A percentile compares a stretch with the other conserved stretches of the same genome.
Conservation (phyloP, 92 coral and sea anemone genomes). For the Phenganax marumi region DNA sequence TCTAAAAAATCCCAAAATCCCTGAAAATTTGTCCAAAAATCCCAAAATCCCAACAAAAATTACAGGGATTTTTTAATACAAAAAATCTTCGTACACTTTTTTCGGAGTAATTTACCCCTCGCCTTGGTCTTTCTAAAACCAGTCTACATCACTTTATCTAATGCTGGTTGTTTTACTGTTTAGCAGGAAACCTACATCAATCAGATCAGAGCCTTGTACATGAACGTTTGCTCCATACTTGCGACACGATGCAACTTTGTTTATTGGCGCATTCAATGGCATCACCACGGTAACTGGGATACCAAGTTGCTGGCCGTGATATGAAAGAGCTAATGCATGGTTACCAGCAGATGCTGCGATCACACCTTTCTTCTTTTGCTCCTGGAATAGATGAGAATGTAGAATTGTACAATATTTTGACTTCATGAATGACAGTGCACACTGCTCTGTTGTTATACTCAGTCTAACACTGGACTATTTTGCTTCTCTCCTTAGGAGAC, state of each 20-base stretch:
- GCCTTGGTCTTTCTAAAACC: too few species aligned
- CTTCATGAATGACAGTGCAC: background rate
- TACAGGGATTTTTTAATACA: too few species aligned
- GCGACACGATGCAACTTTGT: conserved; percentile 79
- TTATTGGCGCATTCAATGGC: conserved; percentile 89
- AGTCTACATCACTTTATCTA: background rate
- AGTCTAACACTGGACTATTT: too few species aligned
- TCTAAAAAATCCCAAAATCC: too few species aligned
- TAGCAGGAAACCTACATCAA: conserved; percentile 60
- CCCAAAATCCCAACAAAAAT: too few species aligned
- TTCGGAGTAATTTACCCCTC: too few species aligned
- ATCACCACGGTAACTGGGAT: conserved; percentile 90
- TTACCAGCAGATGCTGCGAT: conserved; percentile 93
- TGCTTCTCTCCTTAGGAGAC: background rate
- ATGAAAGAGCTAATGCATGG: conserved; percentile 85
- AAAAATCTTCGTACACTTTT: too few species aligned
- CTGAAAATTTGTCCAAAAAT: too few species aligned
- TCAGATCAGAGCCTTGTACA: conserved; percentile 76
- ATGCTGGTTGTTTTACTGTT: background rate
- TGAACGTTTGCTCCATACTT: conserved; percentile 77
- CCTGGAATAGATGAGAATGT: conserved; percentile 46
- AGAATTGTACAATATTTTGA: background rate
- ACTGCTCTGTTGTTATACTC: too few species aligned
- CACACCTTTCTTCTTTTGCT: conserved; percentile 74
- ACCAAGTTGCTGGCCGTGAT: conserved; percentile 74